Evolutionary conservation across 2,797 vertebrate species (phyloP).

Genomic region (Eleutherodactylus coqui): DNA sequence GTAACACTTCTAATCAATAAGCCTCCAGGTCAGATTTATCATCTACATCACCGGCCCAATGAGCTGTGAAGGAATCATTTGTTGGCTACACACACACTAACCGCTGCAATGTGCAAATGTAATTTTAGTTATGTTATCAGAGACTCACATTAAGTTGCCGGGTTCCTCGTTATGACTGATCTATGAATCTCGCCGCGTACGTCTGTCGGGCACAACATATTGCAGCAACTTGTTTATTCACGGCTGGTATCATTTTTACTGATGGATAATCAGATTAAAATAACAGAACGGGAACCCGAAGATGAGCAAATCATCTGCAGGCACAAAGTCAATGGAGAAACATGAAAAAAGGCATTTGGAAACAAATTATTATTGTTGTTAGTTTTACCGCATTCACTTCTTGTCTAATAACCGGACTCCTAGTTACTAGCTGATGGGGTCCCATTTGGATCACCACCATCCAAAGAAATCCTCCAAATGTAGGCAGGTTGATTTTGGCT

Average conservation of each 20-base stretch:
- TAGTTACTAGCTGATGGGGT: too few species aligned
- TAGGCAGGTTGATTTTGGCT: background rate
- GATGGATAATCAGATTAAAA: background rate
- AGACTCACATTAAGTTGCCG: background rate
- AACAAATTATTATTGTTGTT: background rate
- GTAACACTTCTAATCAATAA: constrained; percentile 46
- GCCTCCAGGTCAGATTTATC: constrained; percentile 26
- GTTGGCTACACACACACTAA: background rate
- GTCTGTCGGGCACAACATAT: background rate
- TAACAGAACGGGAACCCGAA: background rate
- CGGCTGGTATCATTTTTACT: background rate
- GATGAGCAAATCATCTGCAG: background rate
- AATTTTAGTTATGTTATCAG: constrained; percentile 39
- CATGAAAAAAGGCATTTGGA: background rate
- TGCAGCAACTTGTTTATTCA: background rate
- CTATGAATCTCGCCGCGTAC: constrained; percentile 2
- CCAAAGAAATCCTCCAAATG: background rate
- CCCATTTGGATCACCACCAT: background rate
- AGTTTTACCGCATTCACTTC: background rate
- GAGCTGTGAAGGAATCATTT: constrained; percentile 43
- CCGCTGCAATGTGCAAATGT: constrained; percentile 37
- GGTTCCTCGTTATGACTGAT: background rate
- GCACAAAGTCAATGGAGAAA: background rate
- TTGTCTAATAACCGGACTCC: background rate
- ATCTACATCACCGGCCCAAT: constrained; percentile 26